Evolutionary conservation across 1,140 invertebrate species (phyloP).

Genomic region (Cherax destructor): DNA sequence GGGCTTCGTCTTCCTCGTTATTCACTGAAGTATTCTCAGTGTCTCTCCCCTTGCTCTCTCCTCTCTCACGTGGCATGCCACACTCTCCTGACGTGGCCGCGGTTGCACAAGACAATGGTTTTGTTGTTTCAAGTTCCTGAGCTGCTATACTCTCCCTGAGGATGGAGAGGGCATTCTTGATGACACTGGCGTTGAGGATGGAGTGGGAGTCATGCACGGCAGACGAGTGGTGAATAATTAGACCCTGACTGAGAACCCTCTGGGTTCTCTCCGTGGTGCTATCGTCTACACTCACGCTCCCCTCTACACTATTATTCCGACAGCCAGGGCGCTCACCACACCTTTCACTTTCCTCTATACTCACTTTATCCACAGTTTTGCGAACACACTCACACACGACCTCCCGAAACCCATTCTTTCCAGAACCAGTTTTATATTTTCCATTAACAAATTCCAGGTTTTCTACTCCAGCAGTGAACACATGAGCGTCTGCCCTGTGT

Average conservation of each 20-base stretch:
- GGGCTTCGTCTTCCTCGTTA: too few species aligned
- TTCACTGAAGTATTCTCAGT: neutral
- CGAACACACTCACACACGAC: slow-evolving; percentile 11
- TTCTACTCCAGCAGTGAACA: neutral
- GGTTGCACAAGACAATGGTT: neutral
- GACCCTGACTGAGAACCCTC: slow-evolving; percentile 31
- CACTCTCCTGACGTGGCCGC: neutral
- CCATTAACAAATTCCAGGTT: slow-evolving; percentile 52
- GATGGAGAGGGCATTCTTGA: slow-evolving; percentile 31
- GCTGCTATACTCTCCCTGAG: slow-evolving; percentile 23
- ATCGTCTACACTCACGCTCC: slow-evolving; percentile 26
- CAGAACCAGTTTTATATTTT: slow-evolving; percentile 2
- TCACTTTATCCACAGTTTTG: neutral
- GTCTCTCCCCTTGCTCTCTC: neutral
- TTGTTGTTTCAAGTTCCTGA: neutral
- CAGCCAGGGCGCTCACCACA: neutral
- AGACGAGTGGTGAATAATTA: slow-evolving; percentile 34
- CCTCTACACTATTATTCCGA: neutral
- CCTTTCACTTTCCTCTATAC: neutral
- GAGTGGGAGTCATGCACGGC: neutral
- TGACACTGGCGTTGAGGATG: slow-evolving; percentile 24
- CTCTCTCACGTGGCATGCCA: slow-evolving; percentile 5
- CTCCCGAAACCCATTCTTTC: neutral
- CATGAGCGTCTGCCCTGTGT: slow-evolving; percentile 3
- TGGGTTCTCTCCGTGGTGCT: slow-evolving; percentile 40